These are phyloP conservation scores for Theocolax elegans DNA, from an alignment of 1,140 invertebrate genomes.

Conservation along the genomic window DNA sequence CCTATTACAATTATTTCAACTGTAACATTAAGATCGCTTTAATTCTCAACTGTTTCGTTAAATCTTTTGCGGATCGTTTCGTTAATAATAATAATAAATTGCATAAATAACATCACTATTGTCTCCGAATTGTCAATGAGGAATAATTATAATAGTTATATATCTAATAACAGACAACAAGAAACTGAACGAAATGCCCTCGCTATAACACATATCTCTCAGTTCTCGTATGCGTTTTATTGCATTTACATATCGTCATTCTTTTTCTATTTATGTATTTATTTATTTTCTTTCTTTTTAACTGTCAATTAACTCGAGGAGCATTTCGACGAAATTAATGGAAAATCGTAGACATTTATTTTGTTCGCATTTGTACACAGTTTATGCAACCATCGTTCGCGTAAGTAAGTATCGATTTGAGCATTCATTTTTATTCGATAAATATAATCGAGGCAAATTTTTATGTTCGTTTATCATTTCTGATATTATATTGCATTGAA, in stretches of 20 bases:
- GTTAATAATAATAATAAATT: slow-evolving; percentile 9
- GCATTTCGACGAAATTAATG: not conserved
- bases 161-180: slow-evolving; percentile 5
- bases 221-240: not conserved
- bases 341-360: not conserved
- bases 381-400: too few relatives aligned
- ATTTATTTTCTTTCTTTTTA: not conserved
- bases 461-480: too few relatives aligned
- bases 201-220: not conserved
- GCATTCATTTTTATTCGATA: too few relatives aligned
- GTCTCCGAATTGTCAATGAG: not conserved
- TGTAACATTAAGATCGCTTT: slow-evolving; percentile 35
- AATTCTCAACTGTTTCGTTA: slow-evolving; percentile 13
- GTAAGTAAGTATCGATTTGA: too few relatives aligned
- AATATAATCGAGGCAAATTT: too few relatives aligned
- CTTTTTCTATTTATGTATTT: not conserved
- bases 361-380: slow-evolving; percentile 21
- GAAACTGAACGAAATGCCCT: not conserved
- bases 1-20: slow-evolving; percentile 41
- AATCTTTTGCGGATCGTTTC: not conserved
- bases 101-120: not conserved
- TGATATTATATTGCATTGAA: too few relatives aligned
- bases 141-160: slow-evolving; percentile 1
- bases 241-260: not conserved
- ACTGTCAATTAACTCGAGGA: not conserved